A percentile compares a stretch with the other conserved stretches of the same genome.
Conservation (phyloP, 2,797 vertebrate genomes). For the Malacoraja senta region DNA sequence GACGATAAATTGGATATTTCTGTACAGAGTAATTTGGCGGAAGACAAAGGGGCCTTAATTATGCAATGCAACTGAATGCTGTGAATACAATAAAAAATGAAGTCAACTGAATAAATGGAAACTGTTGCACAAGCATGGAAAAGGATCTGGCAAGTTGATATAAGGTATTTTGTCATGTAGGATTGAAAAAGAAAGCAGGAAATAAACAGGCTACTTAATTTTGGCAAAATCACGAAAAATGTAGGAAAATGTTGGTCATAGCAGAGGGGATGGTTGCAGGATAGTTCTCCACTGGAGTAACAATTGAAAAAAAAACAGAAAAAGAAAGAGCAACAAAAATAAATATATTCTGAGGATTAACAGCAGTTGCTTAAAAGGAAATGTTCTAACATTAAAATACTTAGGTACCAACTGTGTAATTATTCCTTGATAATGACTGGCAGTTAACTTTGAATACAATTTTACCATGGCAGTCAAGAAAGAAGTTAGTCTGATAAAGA, state of each 20-base stretch:
- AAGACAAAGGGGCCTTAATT: not conserved
- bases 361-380: not conserved
- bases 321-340: not conserved
- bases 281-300: not conserved
- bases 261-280: no score
- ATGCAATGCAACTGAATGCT: not conserved
- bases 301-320: not conserved
- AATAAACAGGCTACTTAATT: not conserved
- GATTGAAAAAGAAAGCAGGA: not conserved
- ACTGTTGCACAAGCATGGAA: not conserved
- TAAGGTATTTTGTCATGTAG: not conserved
- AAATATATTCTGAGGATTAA: constrained; percentile 11
- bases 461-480: not conserved
- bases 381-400: not conserved
- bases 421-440: not conserved
- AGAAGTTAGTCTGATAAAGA: not conserved
- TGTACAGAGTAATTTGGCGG: not conserved
- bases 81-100: not conserved
- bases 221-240: not conserved
- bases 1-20: not conserved
- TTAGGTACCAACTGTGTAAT: not conserved
- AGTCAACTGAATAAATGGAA: not conserved
- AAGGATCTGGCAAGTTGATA: not conserved
- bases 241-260: no score
- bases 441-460: not conserved